A percentile compares a stretch with the other conserved stretches of the same genome.
Conservation (phyloP, 1,140 invertebrate genomes). For the Rhizoglyphus robini region DNA sequence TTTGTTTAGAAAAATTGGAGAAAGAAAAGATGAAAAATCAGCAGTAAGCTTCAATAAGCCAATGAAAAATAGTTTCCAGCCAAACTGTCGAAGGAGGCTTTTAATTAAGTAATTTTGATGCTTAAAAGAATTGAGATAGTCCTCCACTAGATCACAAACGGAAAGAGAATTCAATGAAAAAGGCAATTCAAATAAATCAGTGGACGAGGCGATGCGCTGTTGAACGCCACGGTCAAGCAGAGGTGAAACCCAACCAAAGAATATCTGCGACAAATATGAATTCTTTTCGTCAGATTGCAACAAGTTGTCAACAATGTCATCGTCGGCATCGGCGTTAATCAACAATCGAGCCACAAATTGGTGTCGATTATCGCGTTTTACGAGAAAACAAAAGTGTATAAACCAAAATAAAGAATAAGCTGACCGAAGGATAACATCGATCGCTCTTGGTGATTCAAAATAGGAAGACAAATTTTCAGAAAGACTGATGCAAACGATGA, state of each 20-base stretch:
- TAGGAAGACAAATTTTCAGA: neutral
- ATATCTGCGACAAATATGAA: slow-evolving; percentile 52
- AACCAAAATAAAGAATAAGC: neutral
- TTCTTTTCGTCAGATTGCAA: slow-evolving; percentile 47
- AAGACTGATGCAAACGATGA: neutral
- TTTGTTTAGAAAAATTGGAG: slow-evolving; percentile 70
- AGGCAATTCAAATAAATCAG: slow-evolving; percentile 76
- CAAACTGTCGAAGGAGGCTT: slow-evolving; percentile 66
- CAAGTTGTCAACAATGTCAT: neutral
- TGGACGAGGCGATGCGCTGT: slow-evolving; percentile 48
- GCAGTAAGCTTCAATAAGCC: slow-evolving; percentile 71
- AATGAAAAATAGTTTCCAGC: slow-evolving; percentile 69
- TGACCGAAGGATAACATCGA: neutral
- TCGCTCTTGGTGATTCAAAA: neutral
- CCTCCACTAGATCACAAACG: slow-evolving; percentile 13
- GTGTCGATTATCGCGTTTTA: slow-evolving; percentile 2
- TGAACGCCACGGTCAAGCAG: slow-evolving; percentile 67
- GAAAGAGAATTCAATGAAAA: slow-evolving; percentile 44
- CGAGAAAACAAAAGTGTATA: neutral
- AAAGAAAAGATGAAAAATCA: slow-evolving; percentile 68
- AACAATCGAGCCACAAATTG: neutral
- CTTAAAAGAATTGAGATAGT: slow-evolving; percentile 24
- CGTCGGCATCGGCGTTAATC: neutral
- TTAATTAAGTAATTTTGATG: slow-evolving; percentile 49
- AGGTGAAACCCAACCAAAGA: slow-evolving; percentile 75